Percentiles rank a stretch among this genome's conserved stretches.
Conservation (phyloP, 2,113 vertebrate species). For the Oryzias woworae region DNA sequence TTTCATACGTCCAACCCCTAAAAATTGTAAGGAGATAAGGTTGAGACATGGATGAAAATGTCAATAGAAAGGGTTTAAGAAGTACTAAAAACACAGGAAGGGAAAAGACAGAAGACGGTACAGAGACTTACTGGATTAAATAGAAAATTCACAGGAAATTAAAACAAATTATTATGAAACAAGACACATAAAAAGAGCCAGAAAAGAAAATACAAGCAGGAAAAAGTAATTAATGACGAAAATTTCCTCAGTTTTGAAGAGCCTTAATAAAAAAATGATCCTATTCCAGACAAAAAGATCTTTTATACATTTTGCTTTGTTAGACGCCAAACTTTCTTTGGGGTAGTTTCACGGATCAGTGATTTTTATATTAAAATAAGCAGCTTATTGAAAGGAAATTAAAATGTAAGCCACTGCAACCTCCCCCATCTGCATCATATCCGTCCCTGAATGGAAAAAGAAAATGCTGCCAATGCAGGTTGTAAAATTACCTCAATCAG, state of each 20-base stretch:
- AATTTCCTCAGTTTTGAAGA: conserved; percentile 14
- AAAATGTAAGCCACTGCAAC: conserved; percentile 2
- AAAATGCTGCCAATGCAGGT: conserved; percentile 15
- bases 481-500: conserved; percentile 15
- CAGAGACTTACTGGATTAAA: conserved; percentile 66
- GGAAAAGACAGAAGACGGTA: conserved; percentile 52
- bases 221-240: conserved; percentile 14
- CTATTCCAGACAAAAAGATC: conserved; percentile 1
- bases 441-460: conserved; percentile 12
- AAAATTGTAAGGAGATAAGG: conserved; percentile 51
- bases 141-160: conserved; percentile 69
- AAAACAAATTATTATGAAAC: conserved; percentile 48
- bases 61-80: conserved; percentile 42
- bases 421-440: conserved; percentile 11
- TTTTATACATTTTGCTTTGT: conserved; percentile 9
- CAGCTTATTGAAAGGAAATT: conserved; percentile 18
- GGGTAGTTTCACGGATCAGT: conserved; percentile 5
- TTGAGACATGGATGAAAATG: conserved; percentile 57
- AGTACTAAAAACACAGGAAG: conserved; percentile 22
- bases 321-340: conserved; percentile 16
- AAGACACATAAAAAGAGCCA: conserved; percentile 19
- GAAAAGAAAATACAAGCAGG: neutral
- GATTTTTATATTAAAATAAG: conserved; percentile 18
- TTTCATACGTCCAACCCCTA: neutral
- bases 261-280: conserved; percentile 39